Percentiles rank a stretch among this genome's conserved stretches.
Conservation (phyloP, 1,140 invertebrate genomes). For the Ceratoteleas bidentatus region DNA sequence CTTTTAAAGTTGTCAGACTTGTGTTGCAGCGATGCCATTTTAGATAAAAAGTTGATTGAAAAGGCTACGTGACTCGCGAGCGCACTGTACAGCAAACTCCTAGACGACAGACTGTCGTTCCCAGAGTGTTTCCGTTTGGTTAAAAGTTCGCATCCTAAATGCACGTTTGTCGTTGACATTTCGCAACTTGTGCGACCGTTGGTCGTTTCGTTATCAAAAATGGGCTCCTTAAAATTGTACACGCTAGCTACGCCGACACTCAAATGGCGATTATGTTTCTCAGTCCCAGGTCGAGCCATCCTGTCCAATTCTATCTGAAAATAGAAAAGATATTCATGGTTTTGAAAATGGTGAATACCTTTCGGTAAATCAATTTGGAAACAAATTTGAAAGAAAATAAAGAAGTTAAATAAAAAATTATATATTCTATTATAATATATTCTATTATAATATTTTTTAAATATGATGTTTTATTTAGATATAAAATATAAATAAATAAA, state of each 20-base stretch:
- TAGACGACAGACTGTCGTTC: slow-evolving; percentile 15
- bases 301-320: slow-evolving; percentile 23
- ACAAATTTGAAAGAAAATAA: no score
- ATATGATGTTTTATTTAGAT: no score
- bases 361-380: no score
- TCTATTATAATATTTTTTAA: no score
- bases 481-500: no score
- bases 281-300: slow-evolving; percentile 34
- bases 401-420: no score
- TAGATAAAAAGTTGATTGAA: slow-evolving; percentile 72
- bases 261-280: slow-evolving; percentile 16
- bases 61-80: slow-evolving; percentile 62
- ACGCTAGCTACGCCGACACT: slow-evolving; percentile 32
- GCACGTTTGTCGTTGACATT: slow-evolving; percentile 20
- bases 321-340: no score
- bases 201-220: slow-evolving; percentile 31
- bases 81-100: slow-evolving; percentile 21
- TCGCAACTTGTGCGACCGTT: slow-evolving; percentile 22
- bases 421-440: no score
- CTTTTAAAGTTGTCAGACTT: slow-evolving; percentile 61
- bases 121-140: slow-evolving; percentile 11
- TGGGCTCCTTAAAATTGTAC: slow-evolving; percentile 39
- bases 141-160: slow-evolving; percentile 35
- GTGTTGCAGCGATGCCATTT: slow-evolving; percentile 58
- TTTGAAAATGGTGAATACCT: no score